Evolutionary conservation across 92 coral and sea anemone genomes (phyloP), one percentile per base, ranked within the genome.

Genomic region (Phenganax subtilis): DNA sequence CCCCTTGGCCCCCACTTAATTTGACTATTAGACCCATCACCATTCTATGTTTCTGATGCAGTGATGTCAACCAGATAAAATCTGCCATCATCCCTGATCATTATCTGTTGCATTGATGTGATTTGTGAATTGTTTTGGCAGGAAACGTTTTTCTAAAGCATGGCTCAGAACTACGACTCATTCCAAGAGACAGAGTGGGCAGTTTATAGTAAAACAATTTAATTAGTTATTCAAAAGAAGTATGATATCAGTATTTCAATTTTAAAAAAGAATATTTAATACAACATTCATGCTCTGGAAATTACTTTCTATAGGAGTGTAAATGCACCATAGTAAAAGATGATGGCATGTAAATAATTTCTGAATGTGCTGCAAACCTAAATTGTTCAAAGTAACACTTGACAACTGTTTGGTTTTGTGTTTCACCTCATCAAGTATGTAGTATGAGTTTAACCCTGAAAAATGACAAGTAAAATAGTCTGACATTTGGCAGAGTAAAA

Each of bases 131-230:
- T 54, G 20, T 47, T 79, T 51, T 79, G 47, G 47, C 85, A 94
- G 98, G 98, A 76, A 94, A 94, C 80, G 92, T 94, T 67, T 94
- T 94, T 75, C 87, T 94, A 69, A 94, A 94, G 84, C 98, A 94
- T 88, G 98, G 98, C 29, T 92, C 98, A 84, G 98, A 94, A 80
- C 88, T 94, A 69, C 70, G 98, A 72, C 89, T 94, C n/a, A 94
- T 94, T 15, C 98, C 98, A 80, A 90, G 98, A 84, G 98, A 94
- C 86, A 84, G 98, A 86, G 98, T 94, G 51, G 98, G 98, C 68
- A 68, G 54, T 68, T 30, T 30, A 68, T 68, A 68, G 47, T 64
- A 1, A 20, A 64, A 64, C 6, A 17, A 64, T 37, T 37, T 37
- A 37, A 37, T 37, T 37, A 37, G 47, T 37, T 37, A 37, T 37